These are phyloP conservation scores for Acromyrmex charruanus DNA, from an alignment of 1,140 invertebrate species.

Conservation along the genomic window DNA sequence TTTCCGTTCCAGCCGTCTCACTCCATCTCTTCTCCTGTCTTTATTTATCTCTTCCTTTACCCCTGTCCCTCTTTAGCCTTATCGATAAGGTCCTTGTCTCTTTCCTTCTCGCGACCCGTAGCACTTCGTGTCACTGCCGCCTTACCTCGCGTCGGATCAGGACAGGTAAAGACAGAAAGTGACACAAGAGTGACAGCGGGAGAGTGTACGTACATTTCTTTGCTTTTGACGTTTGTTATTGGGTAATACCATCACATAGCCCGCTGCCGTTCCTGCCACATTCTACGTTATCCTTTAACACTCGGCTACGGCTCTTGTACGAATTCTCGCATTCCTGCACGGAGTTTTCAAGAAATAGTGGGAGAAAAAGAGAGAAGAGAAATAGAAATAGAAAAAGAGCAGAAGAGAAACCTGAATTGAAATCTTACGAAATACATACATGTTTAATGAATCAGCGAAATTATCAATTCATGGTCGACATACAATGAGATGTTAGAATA, in stretches of 20 bases:
- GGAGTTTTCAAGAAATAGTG: background rate
- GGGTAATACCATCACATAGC: constrained; percentile 55
- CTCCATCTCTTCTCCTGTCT: background rate
- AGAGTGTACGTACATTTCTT: constrained; percentile 60
- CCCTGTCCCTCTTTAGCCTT: constrained; percentile 38
- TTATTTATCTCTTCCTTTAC: constrained; percentile 14
- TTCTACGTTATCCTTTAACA: constrained; percentile 47
- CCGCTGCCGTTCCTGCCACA: background rate
- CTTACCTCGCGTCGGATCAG: constrained; percentile 44
- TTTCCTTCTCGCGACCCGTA: background rate
- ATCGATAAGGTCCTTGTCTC: constrained; percentile 38
- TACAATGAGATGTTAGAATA: background rate
- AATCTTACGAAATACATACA: background rate
- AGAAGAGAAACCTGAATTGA: background rate
- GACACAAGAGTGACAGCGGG: constrained; percentile 49
- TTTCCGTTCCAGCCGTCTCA: constrained; percentile 33
- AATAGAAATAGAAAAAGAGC: background rate
- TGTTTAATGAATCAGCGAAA: background rate
- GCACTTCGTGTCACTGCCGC: constrained; percentile 41
- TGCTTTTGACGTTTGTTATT: constrained; percentile 64
- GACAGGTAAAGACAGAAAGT: constrained; percentile 56
- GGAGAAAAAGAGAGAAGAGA: background rate
- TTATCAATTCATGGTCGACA: background rate
- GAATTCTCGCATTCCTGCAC: constrained; percentile 2
- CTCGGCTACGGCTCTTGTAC: background rate